Percentiles rank a stretch among this genome's conserved stretches.
Conservation (phyloP, 2,888 invertebrate genomes). For the Trachelus troglodyta region DNA sequence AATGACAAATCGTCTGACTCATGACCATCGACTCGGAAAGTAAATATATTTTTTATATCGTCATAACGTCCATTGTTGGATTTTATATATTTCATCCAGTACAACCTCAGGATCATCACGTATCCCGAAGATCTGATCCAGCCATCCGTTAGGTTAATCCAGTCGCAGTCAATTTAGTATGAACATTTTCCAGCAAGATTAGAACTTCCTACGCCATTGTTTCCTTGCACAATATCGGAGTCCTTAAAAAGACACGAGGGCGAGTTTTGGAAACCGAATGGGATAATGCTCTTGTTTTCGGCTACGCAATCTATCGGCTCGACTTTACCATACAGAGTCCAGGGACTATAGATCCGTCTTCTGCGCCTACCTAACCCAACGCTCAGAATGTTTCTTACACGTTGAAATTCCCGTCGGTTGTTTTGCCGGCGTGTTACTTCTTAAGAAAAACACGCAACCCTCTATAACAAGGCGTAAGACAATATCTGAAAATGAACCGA, state of each 20-base stretch:
- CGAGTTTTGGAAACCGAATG: background rate
- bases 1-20: background rate
- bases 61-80: background rate
- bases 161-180: background rate
- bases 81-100: background rate
- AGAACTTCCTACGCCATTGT: background rate
- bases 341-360: background rate
- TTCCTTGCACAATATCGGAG: background rate
- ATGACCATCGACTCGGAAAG: background rate
- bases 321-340: background rate
- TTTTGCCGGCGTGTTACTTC: background rate
- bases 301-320: background rate
- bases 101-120: too few relatives aligned
- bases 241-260: background rate
- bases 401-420: background rate
- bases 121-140: background rate
- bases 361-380: background rate
- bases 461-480: background rate
- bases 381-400: background rate
- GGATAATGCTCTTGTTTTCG: background rate
- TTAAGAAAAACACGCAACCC: background rate
- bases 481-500: background rate
- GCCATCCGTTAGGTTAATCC: background rate
- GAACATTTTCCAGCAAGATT: background rate
- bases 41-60: background rate